phyloP scores from a whole-genome alignment of 2,797 vertebrate species.

The Urophycis tenuis region DNA sequence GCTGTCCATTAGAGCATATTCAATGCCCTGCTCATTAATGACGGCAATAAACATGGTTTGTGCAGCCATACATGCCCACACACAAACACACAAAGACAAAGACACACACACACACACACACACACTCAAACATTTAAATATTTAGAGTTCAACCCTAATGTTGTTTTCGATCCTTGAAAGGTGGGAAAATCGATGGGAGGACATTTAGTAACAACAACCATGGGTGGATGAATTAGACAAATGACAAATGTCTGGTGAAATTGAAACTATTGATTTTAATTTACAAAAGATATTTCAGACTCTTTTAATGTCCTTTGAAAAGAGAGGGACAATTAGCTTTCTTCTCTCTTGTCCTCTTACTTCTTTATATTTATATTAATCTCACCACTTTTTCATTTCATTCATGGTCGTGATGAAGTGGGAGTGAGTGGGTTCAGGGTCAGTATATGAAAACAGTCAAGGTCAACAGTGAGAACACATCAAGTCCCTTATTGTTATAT shows the following conservation, averaged over 20 bases:
- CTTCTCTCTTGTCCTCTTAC: constrained; percentile 38
- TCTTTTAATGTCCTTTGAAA: constrained; percentile 68
- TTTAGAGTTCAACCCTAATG: constrained; percentile 23
- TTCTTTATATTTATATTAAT: neutral
- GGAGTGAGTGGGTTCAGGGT: too few species aligned
- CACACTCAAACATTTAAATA: neutral
- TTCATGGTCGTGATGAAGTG: neutral
- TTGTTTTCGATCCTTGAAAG: constrained; percentile 48
- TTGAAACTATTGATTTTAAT: constrained; percentile 93
- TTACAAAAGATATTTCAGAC: constrained; percentile 80
- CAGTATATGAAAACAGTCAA: too few species aligned
- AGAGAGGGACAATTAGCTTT: constrained; percentile 75
- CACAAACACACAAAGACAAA: neutral
- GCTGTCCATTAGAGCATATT: neutral
- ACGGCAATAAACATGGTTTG: neutral
- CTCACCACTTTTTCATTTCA: neutral
- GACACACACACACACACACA: constrained; percentile 12
- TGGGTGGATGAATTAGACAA: constrained; percentile 81
- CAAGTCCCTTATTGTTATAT: neutral
- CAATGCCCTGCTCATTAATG: neutral
- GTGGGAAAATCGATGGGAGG: constrained; percentile 62
- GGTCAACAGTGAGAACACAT: too few species aligned
- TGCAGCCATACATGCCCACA: neutral
- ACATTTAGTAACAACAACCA: constrained; percentile 67
- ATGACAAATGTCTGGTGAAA: constrained; percentile 79